A percentile compares a stretch with the other conserved stretches of the same genome.
These are phyloP conservation scores for Phodopus roborovskii DNA, from an alignment of 2,113 vertebrate species.

Conservation along the genomic window DNA sequence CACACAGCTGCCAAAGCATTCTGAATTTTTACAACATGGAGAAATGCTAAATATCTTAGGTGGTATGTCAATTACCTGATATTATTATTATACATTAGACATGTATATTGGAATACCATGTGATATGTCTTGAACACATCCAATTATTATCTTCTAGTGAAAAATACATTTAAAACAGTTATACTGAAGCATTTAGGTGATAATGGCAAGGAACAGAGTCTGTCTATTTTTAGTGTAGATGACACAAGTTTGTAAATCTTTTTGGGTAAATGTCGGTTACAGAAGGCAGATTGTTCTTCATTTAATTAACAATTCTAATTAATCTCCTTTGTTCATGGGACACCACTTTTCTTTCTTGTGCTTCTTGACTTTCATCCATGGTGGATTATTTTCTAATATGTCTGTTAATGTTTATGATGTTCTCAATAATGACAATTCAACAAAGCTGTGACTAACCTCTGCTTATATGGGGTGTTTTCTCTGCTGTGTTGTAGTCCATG, in stretches of 20 bases:
- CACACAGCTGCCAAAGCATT: not conserved
- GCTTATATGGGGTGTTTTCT: not conserved
- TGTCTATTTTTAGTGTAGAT: not conserved
- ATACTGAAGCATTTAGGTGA: not conserved
- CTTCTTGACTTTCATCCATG: not conserved
- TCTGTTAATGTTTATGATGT: conserved; percentile 47
- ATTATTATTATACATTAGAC: not conserved
- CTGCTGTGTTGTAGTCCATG: not conserved
- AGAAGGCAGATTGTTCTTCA: not conserved
- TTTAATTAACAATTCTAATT: conserved; percentile 32
- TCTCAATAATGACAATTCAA: not conserved
- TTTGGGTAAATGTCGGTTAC: not conserved
- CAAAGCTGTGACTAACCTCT: not conserved
- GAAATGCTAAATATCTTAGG: not conserved
- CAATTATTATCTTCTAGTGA: not conserved
- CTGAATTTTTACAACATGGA: not conserved
- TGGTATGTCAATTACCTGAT: not conserved
- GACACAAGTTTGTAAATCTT: not conserved
- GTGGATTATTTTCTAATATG: not conserved
- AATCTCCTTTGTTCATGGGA: not conserved
- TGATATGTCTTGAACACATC: not conserved
- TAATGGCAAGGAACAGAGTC: not conserved
- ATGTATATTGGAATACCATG: not conserved
- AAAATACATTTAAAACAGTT: not conserved
- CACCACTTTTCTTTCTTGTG: not conserved